Base-by-base conservation (phyloP, 2,113 vertebrate species). In the Amia ocellicauda region DNA sequence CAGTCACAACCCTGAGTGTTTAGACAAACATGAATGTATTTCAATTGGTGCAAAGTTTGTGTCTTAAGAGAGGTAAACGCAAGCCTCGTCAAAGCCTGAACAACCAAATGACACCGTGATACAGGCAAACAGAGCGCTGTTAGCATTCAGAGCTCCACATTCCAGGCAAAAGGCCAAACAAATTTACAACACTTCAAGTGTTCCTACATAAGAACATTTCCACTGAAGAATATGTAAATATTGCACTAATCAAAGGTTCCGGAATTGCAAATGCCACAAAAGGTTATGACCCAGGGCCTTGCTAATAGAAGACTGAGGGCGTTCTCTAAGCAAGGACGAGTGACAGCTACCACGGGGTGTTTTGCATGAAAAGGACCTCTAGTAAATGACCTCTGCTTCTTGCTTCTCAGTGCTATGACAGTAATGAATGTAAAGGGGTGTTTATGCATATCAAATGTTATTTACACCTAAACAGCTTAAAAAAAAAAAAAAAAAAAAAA, bases 201-300 rank as follows among this genome's bases (percentile, higher is more conserved):
- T 92, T 89, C 89, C 89, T 80, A 86, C 78, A 88, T 88, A 84
- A 68, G 80, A 83, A 83, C 74, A 69, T 85, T 91, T 87, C 84
- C 77, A 74, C 85, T 76, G 88, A 86, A 88, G 89, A 88, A 91
- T 94, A 92, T 96, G 94, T 93, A 94, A 95, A 95, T 95, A 91
- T 78, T 87, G 90, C 89, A 84, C 90, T 94, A 92, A 93, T 93
- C 92, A 94, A 92, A 92, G 91, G 91, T 92, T 93, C 91, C 88
- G 90, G 88, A 90, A 93, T 92, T 88, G 88, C 90, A 92, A 91
- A 93, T 93, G 93, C 92, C 91, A 89, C 82, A 84, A 81, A 92
- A 94, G 93, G 93, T 92, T 89, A 85, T 86, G 91, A 93, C 93
- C 95, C 71, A 77, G 85, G 92, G 91, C 91, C 92, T 91, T 84